phyloP scores from a whole-genome alignment of 2,888 invertebrate species.

The Yponomeuta cagnagella region DNA sequence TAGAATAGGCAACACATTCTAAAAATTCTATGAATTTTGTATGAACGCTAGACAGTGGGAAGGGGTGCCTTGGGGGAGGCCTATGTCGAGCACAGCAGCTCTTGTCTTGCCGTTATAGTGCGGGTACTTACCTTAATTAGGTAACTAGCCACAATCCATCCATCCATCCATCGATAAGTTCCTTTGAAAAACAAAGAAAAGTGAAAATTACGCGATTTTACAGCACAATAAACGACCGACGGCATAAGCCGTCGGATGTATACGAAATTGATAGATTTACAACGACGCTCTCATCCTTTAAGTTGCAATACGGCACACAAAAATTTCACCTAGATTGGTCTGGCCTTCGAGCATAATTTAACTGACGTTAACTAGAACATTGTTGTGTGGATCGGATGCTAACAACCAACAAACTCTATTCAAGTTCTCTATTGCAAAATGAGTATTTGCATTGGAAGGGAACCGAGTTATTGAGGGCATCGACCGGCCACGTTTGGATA shows the following conservation, averaged over 20 bases:
- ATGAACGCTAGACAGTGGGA: too few species aligned
- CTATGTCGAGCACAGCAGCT: too few species aligned
- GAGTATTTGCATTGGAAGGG: background rate
- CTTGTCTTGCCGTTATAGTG: too few species aligned
- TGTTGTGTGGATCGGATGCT: background rate
- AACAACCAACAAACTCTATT: background rate
- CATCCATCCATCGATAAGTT: too few species aligned
- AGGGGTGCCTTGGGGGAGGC: too few species aligned
- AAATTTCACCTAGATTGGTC: background rate
- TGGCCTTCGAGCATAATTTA: background rate
- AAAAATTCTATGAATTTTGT: too few species aligned
- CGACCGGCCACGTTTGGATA: background rate
- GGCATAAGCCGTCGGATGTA: background rate
- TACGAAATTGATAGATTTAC: background rate
- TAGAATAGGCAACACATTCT: too few species aligned
- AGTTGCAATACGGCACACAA: background rate
- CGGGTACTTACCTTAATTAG: too few species aligned
- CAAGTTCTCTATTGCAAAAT: slow-evolving; percentile 1
- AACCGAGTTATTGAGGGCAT: background rate
- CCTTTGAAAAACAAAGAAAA: too few species aligned
- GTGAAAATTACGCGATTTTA: too few species aligned
- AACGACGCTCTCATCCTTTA: background rate
- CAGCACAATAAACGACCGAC: too few species aligned
- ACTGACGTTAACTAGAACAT: background rate
- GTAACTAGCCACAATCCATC: too few species aligned